These are phyloP conservation scores for Electrona antarctica DNA, from an alignment of 2,113 vertebrate species.

Conservation along the genomic window DNA sequence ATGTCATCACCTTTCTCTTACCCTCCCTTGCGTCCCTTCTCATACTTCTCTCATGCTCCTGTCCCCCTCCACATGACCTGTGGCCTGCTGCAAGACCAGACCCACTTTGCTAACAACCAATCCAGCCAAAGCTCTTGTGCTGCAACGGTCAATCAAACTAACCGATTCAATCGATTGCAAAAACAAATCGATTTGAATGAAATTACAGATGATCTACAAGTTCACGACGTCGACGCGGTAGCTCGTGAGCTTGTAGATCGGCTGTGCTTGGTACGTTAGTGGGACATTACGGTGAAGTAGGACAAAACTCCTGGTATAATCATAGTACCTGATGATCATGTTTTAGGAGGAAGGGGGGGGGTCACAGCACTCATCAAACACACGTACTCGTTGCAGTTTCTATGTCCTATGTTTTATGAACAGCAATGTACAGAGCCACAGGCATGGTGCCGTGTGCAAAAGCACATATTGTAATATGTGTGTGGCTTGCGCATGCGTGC, in stretches of 20 bases:
- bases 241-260: no score
- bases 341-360: neutral
- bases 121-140: no score
- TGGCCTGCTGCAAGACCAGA: neutral
- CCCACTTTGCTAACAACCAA: neutral
- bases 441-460: neutral
- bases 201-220: no score
- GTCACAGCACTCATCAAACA: constrained; percentile 23
- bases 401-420: constrained; percentile 41
- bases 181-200: no score
- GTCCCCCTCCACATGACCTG: constrained; percentile 4
- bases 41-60: neutral
- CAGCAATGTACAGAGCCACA: constrained; percentile 23
- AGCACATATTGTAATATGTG: neutral
- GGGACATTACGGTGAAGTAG: no score
- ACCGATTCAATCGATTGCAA: no score
- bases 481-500: constrained; percentile 1
- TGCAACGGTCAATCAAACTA: no score
- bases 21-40: constrained; percentile 8
- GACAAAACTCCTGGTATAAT: no score
- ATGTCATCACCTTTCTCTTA: constrained; percentile 21
- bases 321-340: no score
- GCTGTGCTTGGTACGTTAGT: no score
- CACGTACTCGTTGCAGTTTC: constrained; percentile 28
- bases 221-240: no score